Percentiles rank a stretch among this genome's conserved stretches.
Evolutionary conservation across 2,888 invertebrate species (phyloP).

Genomic region (Bellardia bayeri): DNA sequence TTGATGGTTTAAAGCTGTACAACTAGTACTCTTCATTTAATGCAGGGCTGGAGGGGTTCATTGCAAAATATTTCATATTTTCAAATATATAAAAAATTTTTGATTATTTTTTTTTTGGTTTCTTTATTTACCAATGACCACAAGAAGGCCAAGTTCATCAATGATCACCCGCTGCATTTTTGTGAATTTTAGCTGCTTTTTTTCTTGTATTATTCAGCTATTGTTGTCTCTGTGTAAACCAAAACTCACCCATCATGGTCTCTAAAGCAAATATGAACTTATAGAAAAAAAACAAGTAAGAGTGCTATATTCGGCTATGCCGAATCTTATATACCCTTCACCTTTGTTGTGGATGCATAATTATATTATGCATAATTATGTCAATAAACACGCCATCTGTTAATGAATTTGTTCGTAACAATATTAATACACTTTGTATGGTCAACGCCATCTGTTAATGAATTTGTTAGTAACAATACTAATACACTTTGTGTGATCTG

Average conservation of each 20-base stretch:
- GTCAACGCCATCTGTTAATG: too few relatives aligned
- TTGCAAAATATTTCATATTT: conserved; percentile 48
- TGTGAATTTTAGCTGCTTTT: conserved; percentile 18
- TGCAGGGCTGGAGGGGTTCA: not conserved
- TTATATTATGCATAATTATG: too few relatives aligned
- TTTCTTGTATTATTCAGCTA: not conserved
- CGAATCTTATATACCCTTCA: too few relatives aligned
- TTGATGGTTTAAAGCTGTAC: not conserved
- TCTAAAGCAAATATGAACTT: not conserved
- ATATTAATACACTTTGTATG: too few relatives aligned
- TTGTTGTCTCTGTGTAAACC: conserved; percentile 32
- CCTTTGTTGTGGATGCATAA: too few relatives aligned
- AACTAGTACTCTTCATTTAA: conserved; percentile 28
- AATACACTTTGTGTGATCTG: too few relatives aligned
- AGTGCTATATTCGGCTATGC: too few relatives aligned
- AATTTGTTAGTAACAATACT: too few relatives aligned
- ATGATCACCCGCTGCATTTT: conserved; percentile 69
- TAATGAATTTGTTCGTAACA: too few relatives aligned
- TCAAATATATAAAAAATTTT: conserved; percentile 48
- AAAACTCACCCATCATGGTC: conserved; percentile 41
- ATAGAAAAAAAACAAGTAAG: too few relatives aligned
- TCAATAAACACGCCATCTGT: too few relatives aligned
- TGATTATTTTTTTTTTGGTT: conserved; percentile 7
- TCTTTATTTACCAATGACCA: conserved; percentile 40
- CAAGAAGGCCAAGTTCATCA: conserved; percentile 72